Base-by-base conservation (phyloP, 2,888 invertebrate species). In the Conomelus anceps region DNA sequence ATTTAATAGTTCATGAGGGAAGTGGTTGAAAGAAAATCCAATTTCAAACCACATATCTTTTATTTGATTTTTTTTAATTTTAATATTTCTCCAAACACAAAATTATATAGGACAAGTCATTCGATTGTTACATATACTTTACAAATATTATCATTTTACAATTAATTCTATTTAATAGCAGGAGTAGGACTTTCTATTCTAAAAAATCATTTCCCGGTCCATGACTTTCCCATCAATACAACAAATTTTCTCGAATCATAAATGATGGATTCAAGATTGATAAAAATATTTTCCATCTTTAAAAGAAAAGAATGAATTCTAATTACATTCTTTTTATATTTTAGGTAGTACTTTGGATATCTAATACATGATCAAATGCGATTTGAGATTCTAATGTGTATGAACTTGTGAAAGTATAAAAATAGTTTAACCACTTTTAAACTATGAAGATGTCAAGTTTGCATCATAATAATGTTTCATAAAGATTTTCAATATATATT, bases 121-220 rank as follows among this genome's bases (percentile, higher is more conserved):
- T 89, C 89, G 84, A 86, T 90, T 88, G 85, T 89, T 88, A 89
- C 89, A 88, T 86, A 89, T 90, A 91, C 91, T 91, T 86, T 91
- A 91, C 91, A 91, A 91, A 90, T 91, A 91, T 90, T 90, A 91
- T 91, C 90, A 91, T 90, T 91, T 91, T 91, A 91, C 91, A 91
- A 91, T 90, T 63, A 63, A 89, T 87, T 63, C 41, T 88, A 88
- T 88, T 88, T 22, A 41, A 88, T 41, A 23, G 86, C 89, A 90
- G 88, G 87, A 84, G 87, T 87, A 84, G 89, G 88, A 88, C 85
- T 85, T 34, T 63, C 63, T 63, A 26, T 26, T 20, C 23, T 23
- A 84, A 88, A 84, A n/a, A 24, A 22, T n/a, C 26, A 22, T 88
- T 20, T 88, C 84, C 22, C 22, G 22, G 24, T 88, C 84, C 84